A percentile compares a stretch with the other conserved stretches of the same genome.
These are phyloP conservation scores for Phrixothrix hirtus DNA, from an alignment of 2,888 invertebrate species.

Conservation along the genomic window DNA sequence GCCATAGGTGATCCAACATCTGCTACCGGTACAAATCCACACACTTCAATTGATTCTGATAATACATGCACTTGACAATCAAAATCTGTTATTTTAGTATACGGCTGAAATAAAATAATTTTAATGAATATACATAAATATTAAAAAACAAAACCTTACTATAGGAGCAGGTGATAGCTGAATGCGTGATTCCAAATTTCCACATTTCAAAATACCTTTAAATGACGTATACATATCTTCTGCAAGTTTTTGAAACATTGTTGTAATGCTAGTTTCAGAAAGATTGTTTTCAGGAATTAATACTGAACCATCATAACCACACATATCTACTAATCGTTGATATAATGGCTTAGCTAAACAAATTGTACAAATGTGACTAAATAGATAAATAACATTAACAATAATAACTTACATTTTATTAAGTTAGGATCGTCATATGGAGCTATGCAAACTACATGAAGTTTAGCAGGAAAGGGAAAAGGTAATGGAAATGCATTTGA, in stretches of 20 bases:
- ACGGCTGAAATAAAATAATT: conserved; percentile 45
- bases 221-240: conserved; percentile 75
- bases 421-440: conserved; percentile 66
- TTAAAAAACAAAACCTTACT: conserved; percentile 49
- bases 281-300: conserved; percentile 61
- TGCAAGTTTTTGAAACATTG: conserved; percentile 68
- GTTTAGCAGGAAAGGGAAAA: conserved; percentile 78
- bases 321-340: conserved; percentile 78
- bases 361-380: too few relatives aligned
- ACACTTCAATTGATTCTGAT: conserved; percentile 76
- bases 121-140: neutral
- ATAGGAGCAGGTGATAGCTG: conserved; percentile 75
- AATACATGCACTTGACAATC: conserved; percentile 65
- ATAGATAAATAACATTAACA: too few relatives aligned
- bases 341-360: conserved; percentile 70
- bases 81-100: conserved; percentile 66
- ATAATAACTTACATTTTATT: conserved; percentile 52
- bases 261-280: conserved; percentile 54
- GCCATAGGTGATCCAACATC: conserved; percentile 92
- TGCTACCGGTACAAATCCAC: conserved; percentile 85
- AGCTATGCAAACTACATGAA: conserved; percentile 74
- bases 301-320: conserved; percentile 67
- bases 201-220: conserved; percentile 73
- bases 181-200: conserved; percentile 72
- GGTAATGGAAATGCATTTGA: conserved; percentile 70